Evolutionary conservation across 1,140 invertebrate species (phyloP), one percentile per base, ranked within the genome.

Genomic region (Venturia canescens): DNA sequence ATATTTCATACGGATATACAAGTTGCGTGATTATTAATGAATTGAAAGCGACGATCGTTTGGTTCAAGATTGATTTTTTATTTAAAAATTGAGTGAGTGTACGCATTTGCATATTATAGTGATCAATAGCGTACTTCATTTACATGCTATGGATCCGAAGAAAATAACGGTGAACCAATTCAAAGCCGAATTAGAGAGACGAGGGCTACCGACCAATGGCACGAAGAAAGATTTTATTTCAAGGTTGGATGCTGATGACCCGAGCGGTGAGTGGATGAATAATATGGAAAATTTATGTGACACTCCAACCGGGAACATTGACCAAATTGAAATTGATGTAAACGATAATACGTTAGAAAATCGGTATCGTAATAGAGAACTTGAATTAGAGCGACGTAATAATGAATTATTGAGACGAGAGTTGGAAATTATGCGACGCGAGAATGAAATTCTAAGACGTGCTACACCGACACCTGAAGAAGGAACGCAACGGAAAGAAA

Each of bases 191-290:
- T 44, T 78, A 48, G 23, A 66, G 23, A 26, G 63, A 23, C 77
- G 77, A 69, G 77, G 38, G 18, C 44, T 78, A 67, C 38, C 60
- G 53, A 66, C 18, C n/a, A 16, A 18, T 9, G 77, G 77, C 23
- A 34, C 29, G 26, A 78, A 78, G 38, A 78, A 69, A 29, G 60
- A 78, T 4, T 69, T 78, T 26, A 67, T 78, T 67, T 60, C 77
- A 15, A 21, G 77, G 3, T 67, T 78, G 63, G 60, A 78, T 21
- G 77, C 67, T 67, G 60, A 6, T n/a, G 77, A 69, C 23, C 77
- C 77, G 21, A 67, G 38, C 63, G 77, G 77, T 66, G 77, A 67
- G 26, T 78, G 77, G 77, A 38, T 63, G 23, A 27, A 57, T 31
- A 5, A 76, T 1, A 57, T 63, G 6, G 4, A 21, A 21, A 76